Base-by-base conservation (phyloP, 30 jellyfish, hydroid and myxozoan species). In the Turritopsis dohrnii region DNA sequence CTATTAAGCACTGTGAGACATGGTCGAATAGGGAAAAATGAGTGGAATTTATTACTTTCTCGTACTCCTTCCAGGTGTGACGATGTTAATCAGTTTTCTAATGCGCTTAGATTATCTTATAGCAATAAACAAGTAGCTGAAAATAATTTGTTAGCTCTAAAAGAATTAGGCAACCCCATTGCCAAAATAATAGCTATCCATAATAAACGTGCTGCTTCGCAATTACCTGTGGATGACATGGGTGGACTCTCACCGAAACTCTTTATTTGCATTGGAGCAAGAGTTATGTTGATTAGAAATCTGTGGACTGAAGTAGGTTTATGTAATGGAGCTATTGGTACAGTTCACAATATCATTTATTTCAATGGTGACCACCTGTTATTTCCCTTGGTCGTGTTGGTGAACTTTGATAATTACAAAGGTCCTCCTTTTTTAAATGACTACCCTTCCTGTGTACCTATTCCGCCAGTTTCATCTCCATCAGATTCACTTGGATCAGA, bases 271-370 rank as follows among this genome's bases (percentile, higher is more conserved):
- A 53, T 21, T 26, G 84, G 84, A 24, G 93, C 93, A 60, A 85
- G 82, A 71, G 93, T 76, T 9, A 84, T 84, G 91, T 79, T 85
- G 52, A 76, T 81, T 17, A 54, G 66, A 72, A 85, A 85, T 85
- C 83, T 85, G 25, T 75, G 93, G 93, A 85, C 93, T 29, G 93
- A 85, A 23, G 86, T 60, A 20, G 93, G 93, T 52, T 79, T 85
- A 28, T 85, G 93, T 25, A 85, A 85, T 85, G 93, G 93, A 66
- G 76, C 93, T 22, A 76, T 72, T 28, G 93, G 88, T 21, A 71
- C 83, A 54, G 79, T 85, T 25, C 69, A 28, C 27, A 84, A 79
- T 71, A 79, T 85, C 41, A 79, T 85, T 18, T 85, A 76, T 66
- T 21, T 8, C 41, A 79, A 77, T 30, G 75, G 29, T 28, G n/a